phyloP scores from a whole-genome alignment of 2,888 invertebrate genomes.

The Bimastos eiseni region DNA sequence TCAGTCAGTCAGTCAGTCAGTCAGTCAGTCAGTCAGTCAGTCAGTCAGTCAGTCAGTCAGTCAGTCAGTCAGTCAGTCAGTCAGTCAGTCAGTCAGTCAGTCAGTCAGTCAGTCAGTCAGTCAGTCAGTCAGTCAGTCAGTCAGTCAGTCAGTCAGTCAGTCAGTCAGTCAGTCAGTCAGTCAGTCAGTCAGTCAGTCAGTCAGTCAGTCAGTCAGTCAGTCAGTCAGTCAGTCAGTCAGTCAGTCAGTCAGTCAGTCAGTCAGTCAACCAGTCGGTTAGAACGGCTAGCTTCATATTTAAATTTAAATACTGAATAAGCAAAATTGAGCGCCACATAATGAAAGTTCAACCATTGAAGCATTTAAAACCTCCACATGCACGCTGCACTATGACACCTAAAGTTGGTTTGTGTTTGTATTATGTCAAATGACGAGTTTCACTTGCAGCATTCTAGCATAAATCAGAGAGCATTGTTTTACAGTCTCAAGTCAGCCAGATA shows the following conservation, averaged over 20 bases:
- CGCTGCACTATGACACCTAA: background rate
- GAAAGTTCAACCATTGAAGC: background rate
- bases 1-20: too few relatives aligned
- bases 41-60: too few relatives aligned
- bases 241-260: background rate
- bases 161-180: too few relatives aligned
- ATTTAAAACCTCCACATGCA: background rate
- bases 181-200: too few relatives aligned
- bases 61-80: too few relatives aligned
- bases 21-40: background rate
- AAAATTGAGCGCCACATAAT: background rate
- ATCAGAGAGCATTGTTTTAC: background rate
- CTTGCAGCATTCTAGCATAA: background rate
- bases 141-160: too few relatives aligned
- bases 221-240: background rate
- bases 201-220: too few relatives aligned
- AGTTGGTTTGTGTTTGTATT: background rate
- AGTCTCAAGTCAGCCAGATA: background rate
- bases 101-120: too few relatives aligned
- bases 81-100: too few relatives aligned
- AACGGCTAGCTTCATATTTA: background rate
- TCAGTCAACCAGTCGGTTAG: background rate
- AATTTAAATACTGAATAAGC: background rate
- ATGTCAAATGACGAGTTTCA: background rate
- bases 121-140: too few relatives aligned